phyloP scores from a whole-genome alignment of 2,113 vertebrate species.

The Rhizomys pruinosus region DNA sequence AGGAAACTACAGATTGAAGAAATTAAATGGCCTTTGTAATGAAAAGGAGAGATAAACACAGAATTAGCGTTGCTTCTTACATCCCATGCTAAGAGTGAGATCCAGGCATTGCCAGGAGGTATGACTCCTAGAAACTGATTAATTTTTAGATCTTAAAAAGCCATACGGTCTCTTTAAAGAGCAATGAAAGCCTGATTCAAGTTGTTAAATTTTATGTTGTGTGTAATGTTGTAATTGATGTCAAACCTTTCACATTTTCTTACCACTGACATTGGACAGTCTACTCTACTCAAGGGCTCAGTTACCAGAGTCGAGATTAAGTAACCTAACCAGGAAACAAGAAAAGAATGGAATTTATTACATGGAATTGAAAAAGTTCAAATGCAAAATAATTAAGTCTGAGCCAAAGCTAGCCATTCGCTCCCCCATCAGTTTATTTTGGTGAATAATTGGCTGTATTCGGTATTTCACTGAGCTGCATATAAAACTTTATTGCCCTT shows the following conservation, averaged over 20 bases:
- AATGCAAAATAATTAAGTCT: conserved; percentile 85
- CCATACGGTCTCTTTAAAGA: conserved; percentile 85
- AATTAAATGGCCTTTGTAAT: background rate
- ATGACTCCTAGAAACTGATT: conserved; percentile 80
- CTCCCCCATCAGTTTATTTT: conserved; percentile 83
- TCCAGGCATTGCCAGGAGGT: conserved; percentile 67
- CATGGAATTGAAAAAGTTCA: conserved; percentile 81
- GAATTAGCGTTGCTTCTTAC: background rate
- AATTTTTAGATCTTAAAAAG: conserved; percentile 87
- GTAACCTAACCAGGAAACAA: conserved; percentile 83
- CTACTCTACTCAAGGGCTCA: conserved; percentile 71
- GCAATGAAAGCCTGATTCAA: conserved; percentile 87
- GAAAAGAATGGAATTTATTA: conserved; percentile 81
- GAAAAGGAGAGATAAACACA: background rate
- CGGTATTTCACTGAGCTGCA: conserved; percentile 84
- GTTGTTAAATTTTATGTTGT: conserved; percentile 92
- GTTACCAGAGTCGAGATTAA: conserved; percentile 79
- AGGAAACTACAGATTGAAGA: conserved; percentile 83
- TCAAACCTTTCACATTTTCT: conserved; percentile 87
- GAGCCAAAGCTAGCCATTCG: conserved; percentile 83
- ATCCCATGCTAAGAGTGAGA: conserved; percentile 52
- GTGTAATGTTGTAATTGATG: conserved; percentile 92
- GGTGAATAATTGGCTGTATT: conserved; percentile 85
- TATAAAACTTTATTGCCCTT: conserved; percentile 93
- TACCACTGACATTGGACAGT: conserved; percentile 87